phyloP scores from a whole-genome alignment of 2,797 vertebrate genomes.

The Hippopotamyrus pictus region DNA sequence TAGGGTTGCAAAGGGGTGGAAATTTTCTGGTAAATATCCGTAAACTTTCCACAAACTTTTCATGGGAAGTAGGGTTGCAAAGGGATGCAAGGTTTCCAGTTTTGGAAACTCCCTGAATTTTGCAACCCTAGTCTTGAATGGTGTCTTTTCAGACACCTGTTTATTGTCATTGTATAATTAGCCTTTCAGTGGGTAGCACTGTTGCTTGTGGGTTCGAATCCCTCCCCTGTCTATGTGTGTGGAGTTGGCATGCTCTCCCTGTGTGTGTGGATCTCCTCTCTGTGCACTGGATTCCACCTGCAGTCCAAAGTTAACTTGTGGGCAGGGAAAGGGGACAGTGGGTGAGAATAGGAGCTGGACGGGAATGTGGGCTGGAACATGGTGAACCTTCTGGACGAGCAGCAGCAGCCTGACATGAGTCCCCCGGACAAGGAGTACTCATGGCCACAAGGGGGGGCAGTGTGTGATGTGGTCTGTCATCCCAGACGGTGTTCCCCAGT shows the following conservation, averaged over 20 bases:
- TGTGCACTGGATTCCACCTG: not conserved
- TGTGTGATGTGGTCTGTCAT: not conserved
- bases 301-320: not conserved
- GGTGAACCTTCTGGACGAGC: conserved; percentile 81
- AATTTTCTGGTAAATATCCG: too few relatives aligned
- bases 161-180: not conserved
- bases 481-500: not conserved
- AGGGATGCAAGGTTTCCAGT: too few relatives aligned
- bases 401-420: conserved; percentile 72
- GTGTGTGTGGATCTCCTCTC: not conserved
- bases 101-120: too few relatives aligned
- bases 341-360: conserved; percentile 72
- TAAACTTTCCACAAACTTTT: too few relatives aligned
- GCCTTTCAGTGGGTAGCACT: not conserved
- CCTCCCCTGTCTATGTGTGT: not conserved
- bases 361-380: conserved; percentile 87
- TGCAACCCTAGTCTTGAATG: not conserved
- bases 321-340: conserved; percentile 61
- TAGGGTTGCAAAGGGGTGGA: too few relatives aligned
- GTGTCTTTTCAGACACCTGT: not conserved
- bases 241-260: not conserved
- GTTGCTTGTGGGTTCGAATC: not conserved
- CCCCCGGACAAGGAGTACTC: not conserved
- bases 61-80: too few relatives aligned
- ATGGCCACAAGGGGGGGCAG: not conserved